phyloP scores from a whole-genome alignment of 2,888 invertebrate genomes.

The Heliconius cydno region DNA sequence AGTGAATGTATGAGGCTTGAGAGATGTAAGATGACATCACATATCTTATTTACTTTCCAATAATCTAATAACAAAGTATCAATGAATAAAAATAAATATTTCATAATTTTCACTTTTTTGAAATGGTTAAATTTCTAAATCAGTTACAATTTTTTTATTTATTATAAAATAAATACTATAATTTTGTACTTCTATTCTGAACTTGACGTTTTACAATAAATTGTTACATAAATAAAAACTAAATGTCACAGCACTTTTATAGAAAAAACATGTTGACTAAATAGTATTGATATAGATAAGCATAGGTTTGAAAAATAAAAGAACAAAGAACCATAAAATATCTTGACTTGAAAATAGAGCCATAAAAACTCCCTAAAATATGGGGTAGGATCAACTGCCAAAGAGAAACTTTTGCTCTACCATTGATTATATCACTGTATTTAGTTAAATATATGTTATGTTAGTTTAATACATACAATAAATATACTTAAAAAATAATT shows the following conservation, averaged over 20 bases:
- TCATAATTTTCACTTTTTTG: no score
- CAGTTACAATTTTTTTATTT: no score
- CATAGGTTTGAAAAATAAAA: not conserved
- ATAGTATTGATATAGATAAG: not conserved
- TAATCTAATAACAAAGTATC: not conserved
- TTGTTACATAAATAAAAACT: not conserved
- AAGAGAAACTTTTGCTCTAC: not conserved
- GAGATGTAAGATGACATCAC: not conserved
- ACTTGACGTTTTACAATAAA: not conserved
- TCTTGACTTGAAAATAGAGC: not conserved
- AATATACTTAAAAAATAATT: not conserved
- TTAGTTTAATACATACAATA: no score
- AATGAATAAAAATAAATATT: no score
- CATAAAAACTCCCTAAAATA: slow-evolving; percentile 15
- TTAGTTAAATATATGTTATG: not conserved
- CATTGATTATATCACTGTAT: not conserved
- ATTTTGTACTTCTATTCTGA: not conserved
- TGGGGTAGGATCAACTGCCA: not conserved
- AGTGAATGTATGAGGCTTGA: not conserved
- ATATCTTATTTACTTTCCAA: not conserved
- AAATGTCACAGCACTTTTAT: not conserved
- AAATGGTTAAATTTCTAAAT: no score
- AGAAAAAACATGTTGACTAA: not conserved
- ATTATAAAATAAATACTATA: not conserved
- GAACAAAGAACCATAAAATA: slow-evolving; percentile 14